Evolutionary conservation across 2,113 vertebrate genomes (phyloP).

Genomic region (Phrynosoma platyrhinos): DNA sequence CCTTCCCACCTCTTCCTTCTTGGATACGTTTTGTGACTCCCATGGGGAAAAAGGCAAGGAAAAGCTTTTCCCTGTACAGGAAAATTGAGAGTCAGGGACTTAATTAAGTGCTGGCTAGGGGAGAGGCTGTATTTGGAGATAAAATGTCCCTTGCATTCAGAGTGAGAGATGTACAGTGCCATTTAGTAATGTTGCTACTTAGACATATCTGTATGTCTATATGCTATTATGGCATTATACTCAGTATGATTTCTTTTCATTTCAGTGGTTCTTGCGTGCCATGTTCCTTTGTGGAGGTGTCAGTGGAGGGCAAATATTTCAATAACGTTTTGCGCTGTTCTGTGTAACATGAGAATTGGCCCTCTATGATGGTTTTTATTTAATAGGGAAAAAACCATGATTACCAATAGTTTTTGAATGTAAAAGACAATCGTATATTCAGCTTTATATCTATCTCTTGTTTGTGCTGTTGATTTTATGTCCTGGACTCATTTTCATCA

Average conservation of each 20-base stretch:
- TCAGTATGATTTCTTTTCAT: background rate
- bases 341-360: background rate
- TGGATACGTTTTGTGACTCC: no score
- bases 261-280: background rate
- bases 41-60: no score
- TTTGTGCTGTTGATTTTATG: background rate
- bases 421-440: background rate
- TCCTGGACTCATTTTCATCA: background rate
- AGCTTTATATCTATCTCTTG: constrained; percentile 6
- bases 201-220: background rate
- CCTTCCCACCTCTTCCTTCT: no score
- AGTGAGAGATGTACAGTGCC: background rate
- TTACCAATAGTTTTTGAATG: constrained; percentile 46
- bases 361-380: constrained; percentile 10
- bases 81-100: no score
- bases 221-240: background rate
- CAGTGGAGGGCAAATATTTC: background rate
- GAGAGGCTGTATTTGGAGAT: background rate
- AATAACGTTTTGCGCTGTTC: background rate
- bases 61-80: no score
- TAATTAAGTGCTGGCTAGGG: background rate
- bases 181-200: background rate
- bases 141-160: background rate
- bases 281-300: background rate
- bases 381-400: background rate